Conservation (phyloP, 2,797 vertebrate genomes). For the Hylomyscus alleni region DNA sequence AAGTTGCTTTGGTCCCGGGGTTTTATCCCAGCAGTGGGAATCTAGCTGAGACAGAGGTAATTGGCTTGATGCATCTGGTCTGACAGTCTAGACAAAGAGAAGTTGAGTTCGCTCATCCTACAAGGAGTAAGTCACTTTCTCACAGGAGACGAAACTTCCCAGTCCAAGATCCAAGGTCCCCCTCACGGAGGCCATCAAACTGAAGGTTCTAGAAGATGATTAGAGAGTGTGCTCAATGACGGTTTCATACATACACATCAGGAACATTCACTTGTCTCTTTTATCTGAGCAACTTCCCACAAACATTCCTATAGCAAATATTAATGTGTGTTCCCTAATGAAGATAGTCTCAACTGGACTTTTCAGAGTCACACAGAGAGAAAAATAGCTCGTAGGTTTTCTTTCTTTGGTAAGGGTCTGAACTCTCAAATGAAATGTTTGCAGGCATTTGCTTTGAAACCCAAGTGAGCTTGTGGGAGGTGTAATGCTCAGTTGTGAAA, state of each 20-base stretch:
- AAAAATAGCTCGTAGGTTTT: not conserved
- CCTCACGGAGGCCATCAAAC: not conserved
- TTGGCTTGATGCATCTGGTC: not conserved
- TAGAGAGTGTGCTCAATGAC: not conserved
- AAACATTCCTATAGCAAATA: slow-evolving; percentile 21
- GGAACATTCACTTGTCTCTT: not conserved
- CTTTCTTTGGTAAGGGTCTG: not conserved
- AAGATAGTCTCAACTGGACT: not conserved
- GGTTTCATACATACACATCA: not conserved
- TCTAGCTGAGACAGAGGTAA: not conserved
- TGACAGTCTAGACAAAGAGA: not conserved
- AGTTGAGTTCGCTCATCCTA: not conserved
- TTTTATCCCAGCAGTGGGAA: not conserved
- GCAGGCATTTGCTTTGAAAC: slow-evolving; percentile 54
- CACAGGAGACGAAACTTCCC: not conserved
- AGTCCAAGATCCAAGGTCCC: not conserved
- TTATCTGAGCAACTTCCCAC: not conserved
- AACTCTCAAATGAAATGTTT: not conserved
- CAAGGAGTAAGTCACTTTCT: not conserved
- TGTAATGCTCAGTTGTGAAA: slow-evolving; percentile 30
- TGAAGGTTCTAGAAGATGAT: not conserved
- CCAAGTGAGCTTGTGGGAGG: slow-evolving; percentile 43
- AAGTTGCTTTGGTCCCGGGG: not conserved
- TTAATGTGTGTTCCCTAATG: not conserved
- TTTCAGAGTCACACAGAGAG: not conserved